These are phyloP conservation scores for Vireo altiloquus DNA, from an alignment of 2,113 vertebrate species.

Conservation along the genomic window DNA sequence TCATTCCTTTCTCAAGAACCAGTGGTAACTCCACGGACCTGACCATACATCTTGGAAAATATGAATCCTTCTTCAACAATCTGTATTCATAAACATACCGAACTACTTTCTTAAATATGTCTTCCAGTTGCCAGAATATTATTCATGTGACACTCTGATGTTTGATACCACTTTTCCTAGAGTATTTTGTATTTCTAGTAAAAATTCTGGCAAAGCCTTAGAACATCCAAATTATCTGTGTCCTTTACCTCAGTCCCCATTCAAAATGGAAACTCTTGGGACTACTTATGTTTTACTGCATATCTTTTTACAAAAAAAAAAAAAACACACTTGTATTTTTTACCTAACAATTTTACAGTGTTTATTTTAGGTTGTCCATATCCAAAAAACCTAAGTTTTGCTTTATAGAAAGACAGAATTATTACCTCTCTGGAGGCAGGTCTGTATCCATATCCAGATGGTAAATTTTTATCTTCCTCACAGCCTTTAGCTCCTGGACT, in stretches of 20 bases:
- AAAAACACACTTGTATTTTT: neutral
- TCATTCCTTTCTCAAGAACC: neutral
- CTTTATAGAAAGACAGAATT: neutral
- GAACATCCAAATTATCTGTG: neutral
- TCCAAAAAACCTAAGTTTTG: neutral
- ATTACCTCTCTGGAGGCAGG: slow-evolving; percentile 88
- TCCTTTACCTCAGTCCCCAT: neutral
- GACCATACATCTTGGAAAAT: neutral
- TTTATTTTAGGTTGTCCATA: neutral
- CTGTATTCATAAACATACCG: neutral
- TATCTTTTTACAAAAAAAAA: neutral
- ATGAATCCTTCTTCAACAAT: neutral
- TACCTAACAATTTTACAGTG: neutral
- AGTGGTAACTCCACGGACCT: neutral
- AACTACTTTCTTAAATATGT: neutral
- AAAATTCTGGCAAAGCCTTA: neutral
- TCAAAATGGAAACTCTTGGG: neutral
- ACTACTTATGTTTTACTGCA: neutral
- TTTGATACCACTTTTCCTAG: neutral
- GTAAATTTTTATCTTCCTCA: slow-evolving; percentile 89
- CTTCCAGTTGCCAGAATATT: neutral
- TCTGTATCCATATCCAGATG: slow-evolving; percentile 88
- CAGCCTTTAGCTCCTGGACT: slow-evolving; percentile 91
- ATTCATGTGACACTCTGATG: neutral
- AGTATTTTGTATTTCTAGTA: neutral